A percentile compares a stretch with the other conserved stretches of the same genome.
Conservation (phyloP, 2,113 vertebrate species). For the Rousettus leschenaultii region DNA sequence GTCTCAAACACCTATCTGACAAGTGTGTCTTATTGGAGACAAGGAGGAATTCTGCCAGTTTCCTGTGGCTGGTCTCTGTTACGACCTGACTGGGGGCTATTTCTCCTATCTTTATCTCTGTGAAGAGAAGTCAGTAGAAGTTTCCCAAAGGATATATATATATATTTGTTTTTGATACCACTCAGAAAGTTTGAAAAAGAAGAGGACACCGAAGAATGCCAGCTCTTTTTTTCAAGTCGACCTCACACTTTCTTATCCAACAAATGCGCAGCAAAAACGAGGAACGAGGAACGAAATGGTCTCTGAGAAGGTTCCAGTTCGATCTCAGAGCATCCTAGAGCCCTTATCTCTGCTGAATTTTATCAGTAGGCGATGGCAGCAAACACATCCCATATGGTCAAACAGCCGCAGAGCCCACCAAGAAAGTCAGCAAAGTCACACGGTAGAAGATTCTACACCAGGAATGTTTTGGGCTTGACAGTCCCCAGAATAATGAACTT, state of each 20-base stretch:
- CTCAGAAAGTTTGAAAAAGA: neutral
- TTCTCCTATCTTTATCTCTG: neutral
- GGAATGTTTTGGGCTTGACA: neutral
- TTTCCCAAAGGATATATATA: neutral
- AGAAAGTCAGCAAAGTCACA: neutral
- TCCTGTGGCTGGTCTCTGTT: neutral
- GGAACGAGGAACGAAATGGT: neutral
- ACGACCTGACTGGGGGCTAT: neutral
- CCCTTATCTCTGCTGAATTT: neutral
- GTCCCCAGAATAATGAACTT: neutral
- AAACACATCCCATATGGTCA: neutral
- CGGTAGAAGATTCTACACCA: neutral
- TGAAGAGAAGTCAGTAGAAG: neutral
- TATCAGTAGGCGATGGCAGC: neutral
- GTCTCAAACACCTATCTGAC: neutral
- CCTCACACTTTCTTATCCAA: neutral
- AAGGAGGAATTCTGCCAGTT: neutral
- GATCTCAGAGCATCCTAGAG: neutral
- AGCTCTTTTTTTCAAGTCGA: neutral
- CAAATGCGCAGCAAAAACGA: neutral
- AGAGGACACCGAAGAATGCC: neutral
- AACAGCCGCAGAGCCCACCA: neutral
- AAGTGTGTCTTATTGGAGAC: neutral
- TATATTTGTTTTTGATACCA: neutral
- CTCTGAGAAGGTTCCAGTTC: neutral